Evolutionary conservation across 1,140 invertebrate species (phyloP).

Genomic region (Palaemon carinicauda): DNA sequence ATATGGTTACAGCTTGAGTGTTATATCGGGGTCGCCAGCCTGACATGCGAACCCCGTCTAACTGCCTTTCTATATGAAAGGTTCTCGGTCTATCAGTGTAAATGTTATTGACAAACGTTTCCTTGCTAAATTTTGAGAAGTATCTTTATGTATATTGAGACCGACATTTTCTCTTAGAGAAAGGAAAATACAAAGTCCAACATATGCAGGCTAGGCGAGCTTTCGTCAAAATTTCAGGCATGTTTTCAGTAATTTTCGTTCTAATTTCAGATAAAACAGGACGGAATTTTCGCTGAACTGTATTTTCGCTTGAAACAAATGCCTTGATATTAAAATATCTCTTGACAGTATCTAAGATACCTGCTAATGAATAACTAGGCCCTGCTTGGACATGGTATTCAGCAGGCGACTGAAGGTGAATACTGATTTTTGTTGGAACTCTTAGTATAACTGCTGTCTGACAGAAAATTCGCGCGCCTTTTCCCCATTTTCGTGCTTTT

Average conservation of each 20-base stretch:
- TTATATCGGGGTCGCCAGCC: neutral
- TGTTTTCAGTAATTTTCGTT: conserved; percentile 24
- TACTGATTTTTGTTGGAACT: conserved; percentile 4
- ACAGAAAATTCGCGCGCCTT: conserved; percentile 27
- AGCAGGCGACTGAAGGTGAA: neutral
- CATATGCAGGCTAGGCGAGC: neutral
- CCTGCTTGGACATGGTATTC: no score
- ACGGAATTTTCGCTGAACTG: neutral
- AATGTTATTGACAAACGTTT: neutral
- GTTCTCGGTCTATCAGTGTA: neutral
- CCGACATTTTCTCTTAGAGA: neutral
- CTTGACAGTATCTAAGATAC: no score
- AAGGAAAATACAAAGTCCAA: neutral
- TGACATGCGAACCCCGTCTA: conserved; percentile 28
- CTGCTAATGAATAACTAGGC: no score
- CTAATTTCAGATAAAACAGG: neutral
- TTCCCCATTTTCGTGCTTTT: conserved; percentile 4
- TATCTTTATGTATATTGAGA: neutral
- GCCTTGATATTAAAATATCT: neutral
- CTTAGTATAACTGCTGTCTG: neutral
- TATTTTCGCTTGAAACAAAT: neutral
- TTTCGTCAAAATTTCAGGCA: neutral
- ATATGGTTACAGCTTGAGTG: neutral
- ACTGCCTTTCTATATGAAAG: neutral
- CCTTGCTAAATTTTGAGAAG: neutral